Conservation (phyloP, 2,888 invertebrate genomes). For the Leptopterna dolabrata region DNA sequence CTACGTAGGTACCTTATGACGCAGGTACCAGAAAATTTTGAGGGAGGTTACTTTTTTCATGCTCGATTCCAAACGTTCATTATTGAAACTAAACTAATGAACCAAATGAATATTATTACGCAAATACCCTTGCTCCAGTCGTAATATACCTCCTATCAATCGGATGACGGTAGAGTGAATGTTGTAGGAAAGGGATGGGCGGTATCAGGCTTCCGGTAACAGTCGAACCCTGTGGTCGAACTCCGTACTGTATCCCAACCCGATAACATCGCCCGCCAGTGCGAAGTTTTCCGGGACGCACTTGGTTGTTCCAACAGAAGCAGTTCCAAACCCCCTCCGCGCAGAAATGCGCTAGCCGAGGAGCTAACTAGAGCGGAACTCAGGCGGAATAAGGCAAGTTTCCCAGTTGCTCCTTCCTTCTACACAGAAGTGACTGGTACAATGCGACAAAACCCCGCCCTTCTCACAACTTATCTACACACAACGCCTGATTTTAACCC, state of each 20-base stretch:
- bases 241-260: neutral
- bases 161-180: no score
- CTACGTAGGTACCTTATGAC: no score
- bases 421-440: neutral
- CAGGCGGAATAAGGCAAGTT: constrained; percentile 25
- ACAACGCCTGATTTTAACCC: neutral
- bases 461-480: neutral
- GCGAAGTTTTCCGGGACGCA: constrained; percentile 16
- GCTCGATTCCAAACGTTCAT: no score
- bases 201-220: constrained; percentile 1
- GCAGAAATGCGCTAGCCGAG: neutral
- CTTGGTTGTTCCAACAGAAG: constrained; percentile 1
- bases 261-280: constrained; percentile 5
- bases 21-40: no score
- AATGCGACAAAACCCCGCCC: constrained; percentile 19
- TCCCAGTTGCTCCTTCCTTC: neutral
- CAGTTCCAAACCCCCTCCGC: neutral
- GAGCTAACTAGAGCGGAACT: constrained; percentile 39
- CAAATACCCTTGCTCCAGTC: no score
- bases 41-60: no score
- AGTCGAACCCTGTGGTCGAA: constrained; percentile 11
- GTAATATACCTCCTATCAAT: no score
- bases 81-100: no score
- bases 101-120: no score
- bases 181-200: neutral